Evolutionary conservation across 1,140 invertebrate species (phyloP), one percentile per base, ranked within the genome.

Genomic region (Pristionchus pacificus): DNA sequence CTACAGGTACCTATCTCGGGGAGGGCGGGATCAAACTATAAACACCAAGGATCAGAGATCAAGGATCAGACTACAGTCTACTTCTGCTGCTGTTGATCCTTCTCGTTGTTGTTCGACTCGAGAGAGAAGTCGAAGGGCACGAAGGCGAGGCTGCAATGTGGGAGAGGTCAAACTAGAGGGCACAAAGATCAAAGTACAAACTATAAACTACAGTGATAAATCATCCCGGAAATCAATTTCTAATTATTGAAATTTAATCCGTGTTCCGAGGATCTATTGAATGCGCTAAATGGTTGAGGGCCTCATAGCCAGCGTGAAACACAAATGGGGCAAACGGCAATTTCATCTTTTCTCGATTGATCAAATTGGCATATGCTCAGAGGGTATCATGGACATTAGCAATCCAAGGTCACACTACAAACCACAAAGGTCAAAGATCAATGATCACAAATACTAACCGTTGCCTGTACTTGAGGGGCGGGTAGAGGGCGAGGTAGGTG

Each of bases 401-500:
- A 49, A 49, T 49, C 6, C 6, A 10, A 49, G 19, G 6, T 6
- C 19, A 49, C 6, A 49, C 19, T 19, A 49, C n/a, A n/a, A n/a
- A 19, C 19, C 6, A 6, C 19, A 19, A 19, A 19, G 38, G 6
- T 10, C 38, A 19, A 19, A 10, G 19, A 49, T 49, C 6, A 19
- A 10, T 10, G 19, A 10, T 6, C 19, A 49, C 6, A 49, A 10
- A 6, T 10, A 25, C 65, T 60, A 30, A 73, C 71, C 59, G 57
- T 31, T 73, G 63, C 61, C 71, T 73, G 38, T 68, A 59, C 24
- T 63, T 70, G 27, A 73, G 59, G 14, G 71, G 59, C n/a, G 71
- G 71, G 58, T 73, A 73, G 31, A 73, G 57, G 15, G 71, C 65
- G 25, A 73, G 49, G 68, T 73, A 73, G 0, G 71, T 73, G 32